Conservation (phyloP, 2,113 vertebrate species). For the Microtus pennsylvanicus region DNA sequence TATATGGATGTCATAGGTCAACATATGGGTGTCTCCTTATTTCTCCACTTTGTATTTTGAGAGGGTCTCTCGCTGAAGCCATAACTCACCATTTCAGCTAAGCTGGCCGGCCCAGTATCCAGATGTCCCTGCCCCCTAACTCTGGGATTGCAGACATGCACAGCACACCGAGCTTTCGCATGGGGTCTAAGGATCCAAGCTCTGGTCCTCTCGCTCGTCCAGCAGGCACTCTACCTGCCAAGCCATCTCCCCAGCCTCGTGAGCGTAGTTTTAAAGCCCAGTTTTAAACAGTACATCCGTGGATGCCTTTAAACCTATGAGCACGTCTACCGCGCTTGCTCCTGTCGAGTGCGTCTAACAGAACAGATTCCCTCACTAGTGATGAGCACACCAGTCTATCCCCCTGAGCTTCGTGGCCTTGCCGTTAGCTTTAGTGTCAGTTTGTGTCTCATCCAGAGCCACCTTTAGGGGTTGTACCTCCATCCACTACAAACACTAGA, state of each 20-base stretch:
- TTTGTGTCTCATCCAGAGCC: not conserved
- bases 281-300: not conserved
- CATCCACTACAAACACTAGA: not conserved
- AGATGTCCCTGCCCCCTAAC: not conserved
- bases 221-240: no score
- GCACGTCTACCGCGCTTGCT: not conserved
- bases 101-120: not conserved
- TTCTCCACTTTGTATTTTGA: not conserved
- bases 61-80: not conserved
- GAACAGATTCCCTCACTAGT: not conserved
- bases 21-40: not conserved
- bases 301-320: not conserved
- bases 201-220: not conserved
- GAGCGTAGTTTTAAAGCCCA: not conserved
- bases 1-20: not conserved
- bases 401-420: not conserved
- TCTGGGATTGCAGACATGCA: not conserved
- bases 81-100: not conserved
- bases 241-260: not conserved
- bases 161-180: not conserved
- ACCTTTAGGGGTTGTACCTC: not conserved
- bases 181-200: not conserved
- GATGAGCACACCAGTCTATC: not conserved
- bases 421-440: not conserved
- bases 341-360: not conserved